Conservation (phyloP, 2,888 invertebrate species). For the Drosophila anceps region DNA sequence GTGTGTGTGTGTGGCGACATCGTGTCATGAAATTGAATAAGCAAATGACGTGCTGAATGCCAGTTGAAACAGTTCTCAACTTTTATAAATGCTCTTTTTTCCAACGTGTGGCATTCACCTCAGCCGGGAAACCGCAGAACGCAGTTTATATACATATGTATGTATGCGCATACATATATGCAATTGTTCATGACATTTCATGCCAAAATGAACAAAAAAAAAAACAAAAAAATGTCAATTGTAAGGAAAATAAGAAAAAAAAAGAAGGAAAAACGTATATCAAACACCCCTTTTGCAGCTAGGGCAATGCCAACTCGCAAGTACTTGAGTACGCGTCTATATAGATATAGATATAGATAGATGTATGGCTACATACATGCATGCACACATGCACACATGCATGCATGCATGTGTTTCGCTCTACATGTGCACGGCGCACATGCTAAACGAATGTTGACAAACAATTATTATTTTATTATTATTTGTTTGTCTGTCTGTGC, state of each 20-base stretch:
- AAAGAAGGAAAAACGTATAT: constrained; percentile 16
- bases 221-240: constrained; percentile 72
- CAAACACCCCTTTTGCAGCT: constrained; percentile 66
- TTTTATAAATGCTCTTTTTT: constrained; percentile 23
- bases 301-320: constrained; percentile 29
- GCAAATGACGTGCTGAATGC: constrained; percentile 84
- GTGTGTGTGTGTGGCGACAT: constrained; percentile 58
- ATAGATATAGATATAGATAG: constrained; percentile 19
- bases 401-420: constrained; percentile 25
- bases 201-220: constrained; percentile 64
- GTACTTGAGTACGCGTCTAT: constrained; percentile 33
- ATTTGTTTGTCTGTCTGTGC: constrained; percentile 75
- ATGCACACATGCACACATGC: background rate
- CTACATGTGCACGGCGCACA: constrained; percentile 60
- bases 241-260: constrained; percentile 36
- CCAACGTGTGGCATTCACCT: constrained; percentile 65
- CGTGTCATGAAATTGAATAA: constrained; percentile 80
- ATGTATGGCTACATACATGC: constrained; percentile 10
- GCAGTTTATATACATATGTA: constrained; percentile 60
- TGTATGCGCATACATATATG: constrained; percentile 19
- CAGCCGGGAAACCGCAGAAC: constrained; percentile 67
- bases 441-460: constrained; percentile 83
- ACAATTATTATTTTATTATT: constrained; percentile 83
- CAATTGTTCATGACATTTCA: constrained; percentile 66
- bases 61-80: constrained; percentile 67